A percentile compares a stretch with the other conserved stretches of the same genome.
Conservation (phyloP, 2,888 invertebrate species). For the Phengaris alcon region DNA sequence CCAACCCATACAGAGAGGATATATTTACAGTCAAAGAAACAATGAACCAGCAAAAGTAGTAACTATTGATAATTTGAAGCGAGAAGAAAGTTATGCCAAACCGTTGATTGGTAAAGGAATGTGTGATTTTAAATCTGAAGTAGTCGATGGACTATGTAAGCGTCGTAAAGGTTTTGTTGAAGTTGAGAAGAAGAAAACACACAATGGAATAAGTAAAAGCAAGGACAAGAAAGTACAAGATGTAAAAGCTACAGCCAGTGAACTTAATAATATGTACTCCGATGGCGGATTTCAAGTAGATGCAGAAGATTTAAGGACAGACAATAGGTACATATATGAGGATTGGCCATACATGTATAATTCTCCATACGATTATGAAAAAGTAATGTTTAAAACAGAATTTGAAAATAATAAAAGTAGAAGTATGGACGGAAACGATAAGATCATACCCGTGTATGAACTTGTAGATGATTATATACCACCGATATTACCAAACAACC, state of each 20-base stretch:
- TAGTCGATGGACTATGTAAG: neutral
- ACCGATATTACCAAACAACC: conserved; percentile 26
- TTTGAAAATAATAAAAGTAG: neutral
- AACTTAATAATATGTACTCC: conserved; percentile 40
- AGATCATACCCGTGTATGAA: conserved; percentile 63
- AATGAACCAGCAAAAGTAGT: conserved; percentile 43
- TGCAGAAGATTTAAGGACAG: conserved; percentile 59
- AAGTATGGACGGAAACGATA: conserved; percentile 31
- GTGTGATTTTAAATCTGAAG: conserved; percentile 10
- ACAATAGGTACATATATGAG: conserved; percentile 50
- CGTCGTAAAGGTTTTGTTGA: neutral
- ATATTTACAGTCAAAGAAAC: conserved; percentile 48
- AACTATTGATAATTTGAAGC: conserved; percentile 36
- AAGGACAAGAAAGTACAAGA: conserved; percentile 17
- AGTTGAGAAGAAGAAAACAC: neutral
- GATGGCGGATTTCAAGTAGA: conserved; percentile 50
- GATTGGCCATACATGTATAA: conserved; percentile 60
- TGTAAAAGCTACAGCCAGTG: conserved; percentile 31
- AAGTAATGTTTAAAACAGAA: conserved; percentile 47
- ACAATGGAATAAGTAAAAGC: neutral
- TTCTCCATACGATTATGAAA: conserved; percentile 56
- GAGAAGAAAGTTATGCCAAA: neutral
- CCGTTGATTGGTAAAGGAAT: neutral
- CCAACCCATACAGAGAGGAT: conserved; percentile 37
- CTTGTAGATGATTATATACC: conserved; percentile 49